phyloP scores from a whole-genome alignment of 2,888 invertebrate species.

The Tinea pellionella region DNA sequence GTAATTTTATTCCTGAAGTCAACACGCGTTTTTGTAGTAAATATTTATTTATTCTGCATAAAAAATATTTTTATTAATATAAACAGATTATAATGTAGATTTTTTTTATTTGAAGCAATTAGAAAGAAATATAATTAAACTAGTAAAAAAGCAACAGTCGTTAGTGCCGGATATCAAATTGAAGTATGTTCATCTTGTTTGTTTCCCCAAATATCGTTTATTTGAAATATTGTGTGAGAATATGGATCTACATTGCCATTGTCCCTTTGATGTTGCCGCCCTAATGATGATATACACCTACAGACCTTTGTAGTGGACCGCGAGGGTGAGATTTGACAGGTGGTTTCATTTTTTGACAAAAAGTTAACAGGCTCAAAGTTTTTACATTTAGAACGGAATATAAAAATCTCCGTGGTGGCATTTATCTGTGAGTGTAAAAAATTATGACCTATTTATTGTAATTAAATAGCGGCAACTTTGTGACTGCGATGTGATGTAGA shows the following conservation, averaged over 20 bases:
- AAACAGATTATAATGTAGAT: too few relatives aligned
- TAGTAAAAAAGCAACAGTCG: neutral
- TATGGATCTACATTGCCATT: neutral
- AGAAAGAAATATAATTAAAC: too few relatives aligned
- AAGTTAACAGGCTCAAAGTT: neutral
- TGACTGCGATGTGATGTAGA: too few relatives aligned
- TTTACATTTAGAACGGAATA: neutral
- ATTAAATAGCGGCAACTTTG: neutral
- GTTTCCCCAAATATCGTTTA: slow-evolving; percentile 8
- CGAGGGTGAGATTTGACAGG: slow-evolving; percentile 15
- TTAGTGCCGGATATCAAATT: neutral
- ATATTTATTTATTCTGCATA: too few relatives aligned
- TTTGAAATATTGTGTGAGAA: slow-evolving; percentile 13
- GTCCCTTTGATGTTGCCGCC: slow-evolving; percentile 24
- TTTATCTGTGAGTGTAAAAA: neutral
- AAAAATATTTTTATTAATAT: too few relatives aligned
- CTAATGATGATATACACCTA: slow-evolving; percentile 24
- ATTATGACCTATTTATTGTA: neutral
- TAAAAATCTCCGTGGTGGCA: neutral
- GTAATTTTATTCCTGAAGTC: too few relatives aligned
- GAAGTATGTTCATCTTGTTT: slow-evolving; percentile 1
- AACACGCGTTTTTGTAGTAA: too few relatives aligned
- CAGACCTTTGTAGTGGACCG: slow-evolving; percentile 3
- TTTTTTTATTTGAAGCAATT: too few relatives aligned
- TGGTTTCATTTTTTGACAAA: slow-evolving; percentile 16